Conservation (phyloP, 2,797 vertebrate species). For the Centroberyx gerrardi region DNA sequence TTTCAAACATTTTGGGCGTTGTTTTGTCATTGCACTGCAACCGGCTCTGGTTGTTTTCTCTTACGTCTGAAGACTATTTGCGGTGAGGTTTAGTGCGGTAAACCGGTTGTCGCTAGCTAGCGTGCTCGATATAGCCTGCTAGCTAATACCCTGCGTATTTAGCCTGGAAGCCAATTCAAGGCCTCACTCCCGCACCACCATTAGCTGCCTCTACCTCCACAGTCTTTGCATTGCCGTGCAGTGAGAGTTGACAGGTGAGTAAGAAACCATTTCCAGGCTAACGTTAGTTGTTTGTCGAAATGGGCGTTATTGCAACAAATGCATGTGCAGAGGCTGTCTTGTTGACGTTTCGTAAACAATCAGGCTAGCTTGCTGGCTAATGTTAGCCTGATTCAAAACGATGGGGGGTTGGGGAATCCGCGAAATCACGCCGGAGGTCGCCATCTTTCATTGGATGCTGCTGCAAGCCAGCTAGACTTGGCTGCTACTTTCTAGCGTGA, state of each 20-base stretch:
- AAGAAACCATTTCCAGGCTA: slow-evolving; percentile 13
- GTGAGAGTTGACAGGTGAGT: slow-evolving; percentile 84
- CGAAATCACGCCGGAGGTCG: slow-evolving; percentile 82
- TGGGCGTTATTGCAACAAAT: not conserved
- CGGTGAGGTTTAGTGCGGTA: slow-evolving; percentile 22
- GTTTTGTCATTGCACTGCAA: slow-evolving; percentile 11
- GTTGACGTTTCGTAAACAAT: not conserved
- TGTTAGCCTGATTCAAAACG: slow-evolving; percentile 49
- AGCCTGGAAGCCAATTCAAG: slow-evolving; percentile 76
- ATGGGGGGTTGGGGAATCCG: slow-evolving; percentile 62
- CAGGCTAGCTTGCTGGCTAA: slow-evolving; percentile 41
- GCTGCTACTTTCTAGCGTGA: slow-evolving; percentile 36
- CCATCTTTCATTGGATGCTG: slow-evolving; percentile 81
- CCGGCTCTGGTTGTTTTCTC: slow-evolving; percentile 2
- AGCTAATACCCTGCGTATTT: slow-evolving; percentile 79
- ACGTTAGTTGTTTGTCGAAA: not conserved
- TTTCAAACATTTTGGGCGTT: slow-evolving; percentile 32
- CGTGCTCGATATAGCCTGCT: slow-evolving; percentile 69
- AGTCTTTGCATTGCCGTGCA: slow-evolving; percentile 69
- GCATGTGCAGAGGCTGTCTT: not conserved
- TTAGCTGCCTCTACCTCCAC: slow-evolving; percentile 43
- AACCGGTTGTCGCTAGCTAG: slow-evolving; percentile 55
- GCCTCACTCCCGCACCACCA: slow-evolving; percentile 70
- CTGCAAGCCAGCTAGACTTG: slow-evolving; percentile 46
- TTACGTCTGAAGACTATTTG: slow-evolving; percentile 18